phyloP scores from a whole-genome alignment of 2,888 invertebrate species.

The Pecten maximus region DNA sequence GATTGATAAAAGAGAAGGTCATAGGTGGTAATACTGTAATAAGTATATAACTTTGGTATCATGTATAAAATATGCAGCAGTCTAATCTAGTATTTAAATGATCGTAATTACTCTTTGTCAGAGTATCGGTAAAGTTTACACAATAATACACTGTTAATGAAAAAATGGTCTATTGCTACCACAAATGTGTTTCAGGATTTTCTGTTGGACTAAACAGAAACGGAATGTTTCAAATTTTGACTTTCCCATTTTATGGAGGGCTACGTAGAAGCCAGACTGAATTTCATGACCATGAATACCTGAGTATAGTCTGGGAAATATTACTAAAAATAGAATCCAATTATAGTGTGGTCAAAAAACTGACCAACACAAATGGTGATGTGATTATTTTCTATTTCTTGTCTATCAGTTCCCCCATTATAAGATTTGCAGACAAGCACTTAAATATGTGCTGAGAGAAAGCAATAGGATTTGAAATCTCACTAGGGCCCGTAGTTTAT shows the following conservation, averaged over 20 bases:
- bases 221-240: not conserved
- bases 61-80: too few relatives aligned
- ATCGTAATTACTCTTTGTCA: too few relatives aligned
- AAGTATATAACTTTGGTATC: too few relatives aligned
- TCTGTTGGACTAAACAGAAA: not conserved
- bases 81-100: too few relatives aligned
- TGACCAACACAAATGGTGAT: not conserved
- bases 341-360: not conserved
- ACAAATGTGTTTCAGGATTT: too few relatives aligned
- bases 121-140: too few relatives aligned
- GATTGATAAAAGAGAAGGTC: too few relatives aligned
- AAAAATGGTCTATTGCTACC: too few relatives aligned
- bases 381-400: not conserved
- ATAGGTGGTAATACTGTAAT: too few relatives aligned
- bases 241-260: not conserved
- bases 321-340: constrained; percentile 20
- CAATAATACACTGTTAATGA: too few relatives aligned
- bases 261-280: not conserved
- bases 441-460: constrained; percentile 20
- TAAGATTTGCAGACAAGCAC: constrained; percentile 30
- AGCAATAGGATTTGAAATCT: constrained; percentile 23
- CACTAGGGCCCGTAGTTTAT: not conserved
- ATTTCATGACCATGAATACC: constrained; percentile 33
- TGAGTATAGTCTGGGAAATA: not conserved
- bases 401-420: not conserved